Base-by-base conservation (phyloP, 2,888 invertebrate species). In the Acleris laterana region DNA sequence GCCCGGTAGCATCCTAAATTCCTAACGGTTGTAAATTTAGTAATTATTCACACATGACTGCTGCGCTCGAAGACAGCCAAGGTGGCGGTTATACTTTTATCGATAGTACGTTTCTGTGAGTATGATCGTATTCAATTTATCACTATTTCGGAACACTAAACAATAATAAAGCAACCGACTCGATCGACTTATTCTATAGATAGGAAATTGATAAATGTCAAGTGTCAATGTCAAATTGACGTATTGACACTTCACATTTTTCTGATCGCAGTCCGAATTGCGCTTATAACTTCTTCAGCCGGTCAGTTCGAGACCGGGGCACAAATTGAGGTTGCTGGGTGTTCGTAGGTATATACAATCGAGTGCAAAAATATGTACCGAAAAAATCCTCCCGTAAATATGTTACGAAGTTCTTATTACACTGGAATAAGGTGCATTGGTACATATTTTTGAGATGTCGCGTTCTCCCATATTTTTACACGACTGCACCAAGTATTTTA, bases 1-100 rank as follows among this genome's bases (percentile, higher is more conserved):
- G 72, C 98, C 98, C 70, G 98, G 98, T 77, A 98, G 93, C 97
- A 98, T 98, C 84, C 73, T 65, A 65, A 61, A 61, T 61, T 65
- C 65, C 65, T 66, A 62, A 66, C 56, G 62, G 66, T 66, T 46
- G 50, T 56, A 66, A 25, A 52, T 57, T 20, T 28, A 49, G 46
- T 32, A 62, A 62, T 62, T 62, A 66, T 66, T 66, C 66, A 66
- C 66, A 66, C 66, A 66, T 66, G 66, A 48, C 56, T 66, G 66
- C 65, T 50, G 61, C 60, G 50, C 50, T 19, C 42, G 42, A 49
- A 44, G 22, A 52, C 51, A 17, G 46, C 42, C 16, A 20, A 6
- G 19, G 6, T 46, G 4, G 17, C 5, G 32, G 28, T 22, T 17
- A 17, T 13, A 25, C n/a, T 44, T 49, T n/a, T 42, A 22, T 46